These are phyloP conservation scores for Pygoscelis adeliae DNA, from an alignment of 2,113 vertebrate genomes.

Conservation along the genomic window DNA sequence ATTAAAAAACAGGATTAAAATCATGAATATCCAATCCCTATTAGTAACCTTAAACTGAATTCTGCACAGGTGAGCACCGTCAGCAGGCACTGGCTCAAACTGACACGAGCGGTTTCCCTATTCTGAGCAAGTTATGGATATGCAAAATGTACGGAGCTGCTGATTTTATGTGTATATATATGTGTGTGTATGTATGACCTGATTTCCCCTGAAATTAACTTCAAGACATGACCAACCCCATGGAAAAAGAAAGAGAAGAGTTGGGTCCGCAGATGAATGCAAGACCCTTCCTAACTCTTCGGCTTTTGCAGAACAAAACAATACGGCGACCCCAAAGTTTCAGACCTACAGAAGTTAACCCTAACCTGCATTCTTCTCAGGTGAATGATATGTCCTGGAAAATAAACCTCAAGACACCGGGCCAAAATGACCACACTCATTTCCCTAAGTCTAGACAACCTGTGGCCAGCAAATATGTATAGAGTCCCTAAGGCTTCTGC, in stretches of 20 bases:
- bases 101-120: neutral
- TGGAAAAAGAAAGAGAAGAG: neutral
- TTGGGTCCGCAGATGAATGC: neutral
- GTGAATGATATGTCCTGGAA: neutral
- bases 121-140: neutral
- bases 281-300: neutral
- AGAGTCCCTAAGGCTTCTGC: neutral
- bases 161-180: neutral
- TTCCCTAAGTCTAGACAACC: neutral
- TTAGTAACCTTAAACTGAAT: neutral
- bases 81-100: neutral
- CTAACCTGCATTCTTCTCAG: neutral
- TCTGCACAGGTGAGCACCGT: neutral
- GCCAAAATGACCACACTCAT: neutral
- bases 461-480: neutral
- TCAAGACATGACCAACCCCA: neutral
- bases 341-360: neutral
- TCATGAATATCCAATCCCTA: neutral
- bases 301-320: neutral
- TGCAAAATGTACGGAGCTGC: neutral
- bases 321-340: accelerated
- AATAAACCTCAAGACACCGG: neutral
- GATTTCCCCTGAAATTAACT: neutral
- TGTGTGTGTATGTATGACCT: neutral
- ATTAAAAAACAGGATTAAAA: neutral